Base-by-base conservation (phyloP, 2,888 invertebrate species). In the Tiliacea citrago region DNA sequence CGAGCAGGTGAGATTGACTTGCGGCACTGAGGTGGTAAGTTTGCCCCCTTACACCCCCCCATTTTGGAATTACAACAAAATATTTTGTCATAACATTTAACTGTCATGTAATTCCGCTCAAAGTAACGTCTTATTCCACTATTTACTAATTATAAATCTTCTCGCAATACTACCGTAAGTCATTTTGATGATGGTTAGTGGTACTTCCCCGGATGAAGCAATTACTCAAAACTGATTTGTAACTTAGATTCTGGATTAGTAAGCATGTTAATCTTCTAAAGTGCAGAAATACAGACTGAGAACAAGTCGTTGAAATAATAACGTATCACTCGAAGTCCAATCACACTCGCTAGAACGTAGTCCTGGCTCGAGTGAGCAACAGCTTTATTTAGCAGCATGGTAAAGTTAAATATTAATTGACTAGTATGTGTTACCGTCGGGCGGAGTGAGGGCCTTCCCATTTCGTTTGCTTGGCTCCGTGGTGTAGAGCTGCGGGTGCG, bases 391-490 rank as follows among this genome's bases (percentile, higher is more conserved):
- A 29, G 29, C 29, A 29, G 29, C 29, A 29, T 29, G 29, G 29
- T 3, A 29, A 29, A 29, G 29, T 29, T 29, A 4, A 39, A 39
- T 39, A 39, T 39, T 13, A n/a, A 39, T n/a, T 21, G 45, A 53
- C 9, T 35, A 45, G 12, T 47, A 24, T n/a, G n/a, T 24, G 77
- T 86, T 70, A 93, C 93, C 90, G 51, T 91, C 91, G 0, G 92
- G 92, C 4, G 94, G 92, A 7, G 90, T 89, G 35, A 92, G 85
- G 1, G 89, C 81, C 80, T 94, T 93, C 9, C 91, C 93, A 79
- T 90, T 92, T 35, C 90, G 82, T 75, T 91, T 92, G 77, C 90
- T 85, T 13, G 94, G 92, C 78, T 92, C 94, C 6, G 93, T 92
- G 75, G 91, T 88, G 86, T 92, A 93, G 5, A 92, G 90, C 78